These are phyloP conservation scores for Picathartes gymnocephalus DNA, from an alignment of 2,113 vertebrate species.

Conservation along the genomic window DNA sequence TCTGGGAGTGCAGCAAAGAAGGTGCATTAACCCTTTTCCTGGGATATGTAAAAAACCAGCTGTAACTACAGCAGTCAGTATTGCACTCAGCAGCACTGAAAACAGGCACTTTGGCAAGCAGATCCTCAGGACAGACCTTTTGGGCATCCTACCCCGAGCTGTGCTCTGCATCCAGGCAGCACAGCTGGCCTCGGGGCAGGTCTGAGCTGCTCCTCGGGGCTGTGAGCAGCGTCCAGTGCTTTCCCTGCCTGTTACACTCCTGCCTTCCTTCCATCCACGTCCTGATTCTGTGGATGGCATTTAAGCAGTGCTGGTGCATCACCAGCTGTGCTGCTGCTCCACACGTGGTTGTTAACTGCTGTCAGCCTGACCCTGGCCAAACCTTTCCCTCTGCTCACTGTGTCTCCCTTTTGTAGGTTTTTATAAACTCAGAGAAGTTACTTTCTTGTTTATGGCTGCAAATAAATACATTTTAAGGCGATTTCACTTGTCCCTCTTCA, in stretches of 20 bases:
- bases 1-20: neutral
- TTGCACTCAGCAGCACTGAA: neutral
- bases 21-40: neutral
- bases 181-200: fast-evolving
- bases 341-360: neutral
- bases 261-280: neutral
- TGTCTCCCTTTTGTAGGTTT: neutral
- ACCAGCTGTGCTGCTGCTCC: neutral
- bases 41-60: neutral
- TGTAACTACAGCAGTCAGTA: neutral
- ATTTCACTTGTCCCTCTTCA: neutral
- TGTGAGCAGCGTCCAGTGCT: fast-evolving
- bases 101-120: neutral
- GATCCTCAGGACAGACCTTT: neutral
- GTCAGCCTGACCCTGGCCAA: neutral
- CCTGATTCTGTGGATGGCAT: neutral
- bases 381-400: neutral
- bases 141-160: neutral
- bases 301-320: neutral
- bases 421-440: neutral
- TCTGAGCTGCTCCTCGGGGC: neutral
- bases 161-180: neutral
- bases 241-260: neutral
- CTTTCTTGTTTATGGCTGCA: neutral
- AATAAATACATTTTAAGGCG: neutral